phyloP scores from a whole-genome alignment of 2,888 invertebrate genomes.

The Callosobruchus maculatus region DNA sequence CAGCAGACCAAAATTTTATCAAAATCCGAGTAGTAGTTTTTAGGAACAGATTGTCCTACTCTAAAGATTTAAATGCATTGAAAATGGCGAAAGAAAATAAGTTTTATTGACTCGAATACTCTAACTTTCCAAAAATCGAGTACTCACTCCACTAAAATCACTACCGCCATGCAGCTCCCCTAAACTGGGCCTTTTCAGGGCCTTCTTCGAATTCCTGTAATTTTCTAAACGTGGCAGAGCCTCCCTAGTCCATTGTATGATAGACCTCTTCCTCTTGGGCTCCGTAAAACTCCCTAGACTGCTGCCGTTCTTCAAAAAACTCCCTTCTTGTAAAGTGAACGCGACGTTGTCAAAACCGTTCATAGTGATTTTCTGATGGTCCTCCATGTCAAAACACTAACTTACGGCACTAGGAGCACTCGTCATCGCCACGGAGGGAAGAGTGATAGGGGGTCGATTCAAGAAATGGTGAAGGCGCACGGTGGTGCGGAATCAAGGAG shows the following conservation, averaged over 20 bases:
- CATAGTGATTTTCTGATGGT: slow-evolving; percentile 24
- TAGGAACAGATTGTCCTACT: too few relatives aligned
- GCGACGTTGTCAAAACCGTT: slow-evolving; percentile 35
- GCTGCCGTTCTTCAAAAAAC: slow-evolving; percentile 14
- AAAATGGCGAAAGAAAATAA: too few relatives aligned
- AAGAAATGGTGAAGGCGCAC: background rate
- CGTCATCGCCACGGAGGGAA: background rate
- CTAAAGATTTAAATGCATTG: too few relatives aligned
- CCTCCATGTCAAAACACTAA: slow-evolving; percentile 26
- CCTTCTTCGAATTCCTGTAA: slow-evolving; percentile 74
- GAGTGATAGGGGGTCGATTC: background rate
- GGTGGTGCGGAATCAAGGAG: background rate
- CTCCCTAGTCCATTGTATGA: slow-evolving; percentile 71
- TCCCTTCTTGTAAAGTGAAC: slow-evolving; percentile 40
- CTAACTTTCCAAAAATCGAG: background rate
- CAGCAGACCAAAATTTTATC: too few relatives aligned
- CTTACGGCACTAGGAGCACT: background rate
- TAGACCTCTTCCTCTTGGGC: slow-evolving; percentile 53
- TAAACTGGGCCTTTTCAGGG: slow-evolving; percentile 75
- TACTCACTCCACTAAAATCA: slow-evolving; percentile 49
- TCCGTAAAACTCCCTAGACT: slow-evolving; percentile 6
- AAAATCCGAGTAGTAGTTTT: too few relatives aligned
- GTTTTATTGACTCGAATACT: too few relatives aligned
- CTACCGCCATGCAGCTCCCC: slow-evolving; percentile 78
- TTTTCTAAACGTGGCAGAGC: slow-evolving; percentile 78